Conservation (phyloP, 2,888 invertebrate genomes). For the Eristalis tenax region DNA sequence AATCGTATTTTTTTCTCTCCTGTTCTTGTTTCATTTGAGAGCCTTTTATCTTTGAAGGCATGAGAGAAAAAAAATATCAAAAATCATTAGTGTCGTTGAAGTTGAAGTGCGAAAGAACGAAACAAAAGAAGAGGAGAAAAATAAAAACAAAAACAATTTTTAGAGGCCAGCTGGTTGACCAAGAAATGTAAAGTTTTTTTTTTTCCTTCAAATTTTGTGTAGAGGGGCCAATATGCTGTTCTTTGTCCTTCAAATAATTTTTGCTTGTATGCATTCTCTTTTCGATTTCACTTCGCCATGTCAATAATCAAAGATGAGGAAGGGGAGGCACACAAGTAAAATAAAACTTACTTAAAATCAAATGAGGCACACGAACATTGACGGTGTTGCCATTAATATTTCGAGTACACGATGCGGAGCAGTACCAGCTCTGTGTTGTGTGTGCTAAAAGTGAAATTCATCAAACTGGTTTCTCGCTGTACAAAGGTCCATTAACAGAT, state of each 20-base stretch:
- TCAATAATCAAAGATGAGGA: conserved; percentile 15
- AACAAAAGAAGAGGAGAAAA: conserved; percentile 3
- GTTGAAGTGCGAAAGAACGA: conserved; percentile 4
- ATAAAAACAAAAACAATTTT: conserved; percentile 24
- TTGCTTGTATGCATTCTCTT: conserved; percentile 62
- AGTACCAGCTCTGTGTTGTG: background rate
- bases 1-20: background rate
- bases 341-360: background rate
- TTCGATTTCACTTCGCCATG: conserved; percentile 53
- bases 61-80: conserved; percentile 2
- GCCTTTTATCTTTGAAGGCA: background rate
- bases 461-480: background rate
- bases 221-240: conserved; percentile 47
- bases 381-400: conserved; percentile 28
- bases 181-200: conserved; percentile 38
- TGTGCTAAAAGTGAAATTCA: background rate
- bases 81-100: conserved; percentile 5
- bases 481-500: background rate
- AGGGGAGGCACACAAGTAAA: conserved; percentile 10
- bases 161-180: conserved; percentile 58
- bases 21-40: background rate
- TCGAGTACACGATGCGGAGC: background rate
- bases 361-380: conserved; percentile 5
- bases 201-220: conserved; percentile 4
- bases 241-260: conserved; percentile 66